These are phyloP conservation scores for Pristionchus japonicus DNA, from an alignment of 2,888 invertebrate species.

Conservation along the genomic window DNA sequence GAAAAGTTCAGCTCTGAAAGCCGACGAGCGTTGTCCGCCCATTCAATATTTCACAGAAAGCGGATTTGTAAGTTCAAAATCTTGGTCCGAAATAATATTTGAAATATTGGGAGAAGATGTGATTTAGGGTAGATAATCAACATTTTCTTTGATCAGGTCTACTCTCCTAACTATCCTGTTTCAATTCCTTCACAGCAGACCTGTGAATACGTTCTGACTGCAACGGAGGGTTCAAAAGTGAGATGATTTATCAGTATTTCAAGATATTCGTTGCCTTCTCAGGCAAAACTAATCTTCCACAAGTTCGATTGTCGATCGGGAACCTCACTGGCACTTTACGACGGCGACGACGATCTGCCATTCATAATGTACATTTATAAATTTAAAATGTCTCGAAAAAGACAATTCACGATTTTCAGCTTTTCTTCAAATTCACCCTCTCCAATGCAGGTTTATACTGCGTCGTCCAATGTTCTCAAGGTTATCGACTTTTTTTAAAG, in stretches of 20 bases:
- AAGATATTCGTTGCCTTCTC: not conserved
- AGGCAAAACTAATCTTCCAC: not conserved
- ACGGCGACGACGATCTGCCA: not conserved
- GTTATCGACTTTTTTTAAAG: not conserved
- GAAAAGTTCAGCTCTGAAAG: not conserved
- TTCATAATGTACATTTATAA: not conserved
- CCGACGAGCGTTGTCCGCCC: not conserved
- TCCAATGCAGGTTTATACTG: not conserved
- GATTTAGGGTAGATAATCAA: not conserved
- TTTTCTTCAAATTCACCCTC: not conserved
- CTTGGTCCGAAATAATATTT: not conserved
- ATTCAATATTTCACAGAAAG: not conserved
- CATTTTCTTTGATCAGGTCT: not conserved
- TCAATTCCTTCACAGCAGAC: not conserved
- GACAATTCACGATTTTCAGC: not conserved
- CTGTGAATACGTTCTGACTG: not conserved
- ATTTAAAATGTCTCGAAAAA: not conserved
- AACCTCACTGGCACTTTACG: not conserved
- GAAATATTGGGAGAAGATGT: not conserved
- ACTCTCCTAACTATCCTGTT: not conserved
- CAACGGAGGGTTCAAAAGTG: not conserved
- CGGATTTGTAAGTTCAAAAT: not conserved
- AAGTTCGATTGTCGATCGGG: not conserved
- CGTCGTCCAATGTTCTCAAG: not conserved
- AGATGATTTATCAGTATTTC: not conserved